Conservation (phyloP, 2,888 invertebrate species). For the Ormia ochracea region DNA sequence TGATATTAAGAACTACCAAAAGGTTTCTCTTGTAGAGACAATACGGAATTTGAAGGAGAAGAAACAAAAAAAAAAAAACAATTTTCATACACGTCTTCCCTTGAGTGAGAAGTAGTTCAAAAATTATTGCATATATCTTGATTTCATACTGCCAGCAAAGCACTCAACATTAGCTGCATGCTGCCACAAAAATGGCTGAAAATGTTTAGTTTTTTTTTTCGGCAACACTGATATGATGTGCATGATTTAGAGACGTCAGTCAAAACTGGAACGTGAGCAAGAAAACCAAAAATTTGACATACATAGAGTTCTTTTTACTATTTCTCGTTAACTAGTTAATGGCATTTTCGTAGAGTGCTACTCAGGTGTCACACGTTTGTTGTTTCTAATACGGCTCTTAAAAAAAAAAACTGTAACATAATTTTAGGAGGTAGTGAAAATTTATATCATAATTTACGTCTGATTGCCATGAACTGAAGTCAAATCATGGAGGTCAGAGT, state of each 20-base stretch:
- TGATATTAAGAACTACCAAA: not conserved
- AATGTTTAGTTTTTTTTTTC: not conserved
- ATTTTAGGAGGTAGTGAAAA: not conserved
- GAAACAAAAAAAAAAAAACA: not conserved
- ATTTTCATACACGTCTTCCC: not conserved
- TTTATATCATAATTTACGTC: not conserved
- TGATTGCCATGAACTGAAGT: slow-evolving; percentile 6
- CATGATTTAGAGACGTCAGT: slow-evolving; percentile 32
- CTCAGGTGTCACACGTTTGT: not conserved
- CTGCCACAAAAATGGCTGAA: not conserved
- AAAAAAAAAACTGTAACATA: not conserved
- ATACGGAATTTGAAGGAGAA: not conserved
- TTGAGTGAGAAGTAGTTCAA: not conserved
- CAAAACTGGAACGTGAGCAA: not conserved
- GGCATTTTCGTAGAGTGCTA: not conserved
- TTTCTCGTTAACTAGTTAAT: not conserved
- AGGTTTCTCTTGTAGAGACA: not conserved
- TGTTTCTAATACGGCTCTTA: not conserved
- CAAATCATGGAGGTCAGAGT: not conserved
- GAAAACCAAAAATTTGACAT: not conserved
- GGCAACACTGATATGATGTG: not conserved
- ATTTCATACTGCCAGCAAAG: not conserved
- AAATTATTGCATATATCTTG: not conserved
- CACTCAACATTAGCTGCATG: not conserved
- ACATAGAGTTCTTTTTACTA: not conserved